Evolutionary conservation across 2,797 vertebrate species (phyloP).

Genomic region (Zenarchopterus dispar): DNA sequence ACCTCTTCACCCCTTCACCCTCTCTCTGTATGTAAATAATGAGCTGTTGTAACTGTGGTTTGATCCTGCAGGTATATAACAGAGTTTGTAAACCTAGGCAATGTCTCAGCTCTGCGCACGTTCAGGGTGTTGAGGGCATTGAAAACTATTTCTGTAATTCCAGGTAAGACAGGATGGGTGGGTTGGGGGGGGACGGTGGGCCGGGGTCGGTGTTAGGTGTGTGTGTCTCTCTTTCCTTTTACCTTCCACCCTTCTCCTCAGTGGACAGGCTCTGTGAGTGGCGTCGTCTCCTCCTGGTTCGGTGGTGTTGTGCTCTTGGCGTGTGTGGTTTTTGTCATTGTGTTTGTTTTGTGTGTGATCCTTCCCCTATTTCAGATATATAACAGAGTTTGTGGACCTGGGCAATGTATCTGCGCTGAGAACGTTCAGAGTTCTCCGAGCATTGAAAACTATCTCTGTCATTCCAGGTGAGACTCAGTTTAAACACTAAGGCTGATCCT

Average conservation of each 20-base stretch:
- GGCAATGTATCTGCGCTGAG: slow-evolving; percentile 99
- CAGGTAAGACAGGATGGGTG: slow-evolving; percentile 87
- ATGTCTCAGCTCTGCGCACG: slow-evolving; percentile 99
- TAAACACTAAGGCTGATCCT: slow-evolving; percentile 87
- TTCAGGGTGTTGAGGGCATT: slow-evolving; percentile 99
- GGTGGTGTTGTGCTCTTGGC: slow-evolving; percentile 87
- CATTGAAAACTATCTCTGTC: slow-evolving; percentile 99
- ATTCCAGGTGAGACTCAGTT: slow-evolving; percentile 99
- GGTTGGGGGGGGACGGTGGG: slow-evolving; percentile 81
- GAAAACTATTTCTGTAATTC: slow-evolving; percentile 99
- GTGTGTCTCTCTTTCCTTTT: slow-evolving; percentile 82
- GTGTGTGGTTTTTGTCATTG: slow-evolving; percentile 96
- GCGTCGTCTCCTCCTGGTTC: slow-evolving; percentile 86
- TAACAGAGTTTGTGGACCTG: slow-evolving; percentile 99
- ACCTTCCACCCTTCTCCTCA: slow-evolving; percentile 82
- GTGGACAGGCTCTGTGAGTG: slow-evolving; percentile 97
- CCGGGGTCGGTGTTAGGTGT: slow-evolving; percentile 93
- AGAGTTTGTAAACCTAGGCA: slow-evolving; percentile 99
- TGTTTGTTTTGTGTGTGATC: slow-evolving; percentile 98
- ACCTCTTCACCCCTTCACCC: slow-evolving; percentile 33
- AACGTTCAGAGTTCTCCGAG: slow-evolving; percentile 99
- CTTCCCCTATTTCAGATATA: slow-evolving; percentile 99
- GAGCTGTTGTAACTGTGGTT: slow-evolving; percentile 95
- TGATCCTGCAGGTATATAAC: slow-evolving; percentile 99
- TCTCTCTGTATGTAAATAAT: slow-evolving; percentile 74